phyloP scores from a whole-genome alignment of 2,888 invertebrate genomes.

The Ferrisia virgata region DNA sequence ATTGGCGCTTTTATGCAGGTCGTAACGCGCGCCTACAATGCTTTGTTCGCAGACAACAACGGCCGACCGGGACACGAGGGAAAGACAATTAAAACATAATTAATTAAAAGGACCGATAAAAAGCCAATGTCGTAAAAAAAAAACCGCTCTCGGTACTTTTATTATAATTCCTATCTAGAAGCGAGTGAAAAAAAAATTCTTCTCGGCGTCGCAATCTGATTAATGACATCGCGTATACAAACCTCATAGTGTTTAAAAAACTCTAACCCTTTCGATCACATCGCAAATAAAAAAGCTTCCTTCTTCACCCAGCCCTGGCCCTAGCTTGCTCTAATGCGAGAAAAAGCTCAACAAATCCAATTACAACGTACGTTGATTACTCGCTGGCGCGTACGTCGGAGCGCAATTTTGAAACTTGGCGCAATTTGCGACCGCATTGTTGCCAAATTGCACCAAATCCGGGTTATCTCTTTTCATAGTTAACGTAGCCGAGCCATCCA shows the following conservation, averaged over 20 bases:
- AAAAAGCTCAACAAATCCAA: not conserved
- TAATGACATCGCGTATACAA: conserved; percentile 16
- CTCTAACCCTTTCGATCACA: not conserved
- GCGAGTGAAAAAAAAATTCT: not conserved
- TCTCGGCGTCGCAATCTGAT: not conserved
- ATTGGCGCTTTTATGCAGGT: conserved; percentile 16
- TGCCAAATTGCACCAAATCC: conserved; percentile 38
- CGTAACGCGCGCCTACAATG: not conserved
- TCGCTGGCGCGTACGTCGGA: not conserved
- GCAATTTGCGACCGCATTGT: conserved; percentile 15
- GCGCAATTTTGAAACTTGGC: not conserved
- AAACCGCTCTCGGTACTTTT: not conserved
- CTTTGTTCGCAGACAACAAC: conserved; percentile 2
- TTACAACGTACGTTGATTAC: not conserved
- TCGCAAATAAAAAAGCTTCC: not conserved
- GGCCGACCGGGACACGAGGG: not conserved
- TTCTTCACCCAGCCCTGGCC: not conserved
- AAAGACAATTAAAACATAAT: conserved; percentile 10
- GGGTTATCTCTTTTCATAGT: conserved; percentile 36
- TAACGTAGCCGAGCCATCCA: conserved; percentile 4
- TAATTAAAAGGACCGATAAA: conserved; percentile 14
- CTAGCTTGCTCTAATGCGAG: not conserved
- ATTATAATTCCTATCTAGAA: not conserved
- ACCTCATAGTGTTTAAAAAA: conserved; percentile 13
- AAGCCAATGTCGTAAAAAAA: conserved; percentile 2